Percentiles rank a stretch among this genome's conserved stretches.
Conservation (phyloP, 1,140 invertebrate species). For the Bacillus rossius region DNA sequence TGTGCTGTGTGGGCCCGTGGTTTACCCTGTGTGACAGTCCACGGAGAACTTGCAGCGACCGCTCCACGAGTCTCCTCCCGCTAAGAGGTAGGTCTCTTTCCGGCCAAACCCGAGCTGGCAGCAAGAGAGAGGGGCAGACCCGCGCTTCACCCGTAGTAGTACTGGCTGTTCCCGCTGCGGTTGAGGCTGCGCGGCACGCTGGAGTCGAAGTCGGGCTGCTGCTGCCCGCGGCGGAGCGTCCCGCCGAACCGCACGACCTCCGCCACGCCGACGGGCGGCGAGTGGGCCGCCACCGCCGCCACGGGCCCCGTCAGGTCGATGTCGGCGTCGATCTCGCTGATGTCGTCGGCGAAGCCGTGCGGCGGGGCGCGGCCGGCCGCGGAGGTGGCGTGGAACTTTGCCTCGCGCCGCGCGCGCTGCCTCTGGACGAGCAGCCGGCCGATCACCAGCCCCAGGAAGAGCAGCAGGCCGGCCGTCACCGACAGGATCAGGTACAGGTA, state of each 20-base stretch:
- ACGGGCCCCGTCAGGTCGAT: constrained; percentile 53
- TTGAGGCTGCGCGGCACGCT: constrained; percentile 46
- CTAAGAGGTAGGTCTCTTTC: too few relatives aligned
- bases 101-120: too few relatives aligned
- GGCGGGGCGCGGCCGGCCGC: constrained; percentile 53
- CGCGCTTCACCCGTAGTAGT: constrained; percentile 55
- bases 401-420: constrained; percentile 47
- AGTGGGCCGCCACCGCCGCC: constrained; percentile 38
- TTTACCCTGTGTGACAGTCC: too few relatives aligned
- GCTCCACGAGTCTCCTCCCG: too few relatives aligned
- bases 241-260: constrained; percentile 20
- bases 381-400: constrained; percentile 49
- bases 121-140: too few relatives aligned
- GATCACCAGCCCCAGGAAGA: constrained; percentile 61
- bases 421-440: constrained; percentile 56
- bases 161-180: constrained; percentile 45
- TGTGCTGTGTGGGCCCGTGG: too few relatives aligned
- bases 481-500: constrained; percentile 71
- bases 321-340: constrained; percentile 66
- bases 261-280: constrained; percentile 22
- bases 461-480: constrained; percentile 57
- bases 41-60: too few relatives aligned
- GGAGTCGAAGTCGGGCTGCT: constrained; percentile 39
- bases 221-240: constrained; percentile 25
- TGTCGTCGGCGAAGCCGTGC: constrained; percentile 63